Evolutionary conservation across 53 echinoderm and acorn worm species (phyloP), one percentile per base, ranked within the genome.

Genomic region (Astropecten irregularis): DNA sequence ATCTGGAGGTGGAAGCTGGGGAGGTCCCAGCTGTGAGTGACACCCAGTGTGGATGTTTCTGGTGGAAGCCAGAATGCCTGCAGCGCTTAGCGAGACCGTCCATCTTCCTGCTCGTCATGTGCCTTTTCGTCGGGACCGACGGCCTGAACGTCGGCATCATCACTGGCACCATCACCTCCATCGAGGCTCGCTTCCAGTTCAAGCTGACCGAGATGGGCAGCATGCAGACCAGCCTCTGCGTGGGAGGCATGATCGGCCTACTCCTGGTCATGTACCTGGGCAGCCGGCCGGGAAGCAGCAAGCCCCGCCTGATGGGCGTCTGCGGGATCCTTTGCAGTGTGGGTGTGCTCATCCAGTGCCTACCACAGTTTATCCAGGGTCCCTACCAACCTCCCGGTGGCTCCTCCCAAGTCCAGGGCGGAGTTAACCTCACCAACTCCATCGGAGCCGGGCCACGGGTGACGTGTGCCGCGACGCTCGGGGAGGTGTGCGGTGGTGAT

Each of bases 161-260:
- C n/a, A n/a, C n/a, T n/a, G n/a, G n/a, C n/a, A n/a, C n/a, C n/a
- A 25, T 68, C 26, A 68, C 68, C 9, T 40, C 68, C 2, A 33
- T 68, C 23, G 68, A 68, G 42, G 68, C 68, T 22, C 68, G 33
- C 68, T 68, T 68, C 42, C 68, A 68, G 68, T 40, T 68, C 46
- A 68, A 40, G 3, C 68, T 68, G 29, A 68, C 46, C 1, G 21
- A 68, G 68, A 21, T 68, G 10, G 68, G 68, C 29, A 68, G 68
- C 42, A 25, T 68, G 46, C 29, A 29, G n/a, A 46, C 68, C n/a
- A 11, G 29, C 11, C 42, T 40, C 40, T 68, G 68, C 68, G 4
- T 44, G 15, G 68, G 68, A 25, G 68, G 68, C 21, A 40, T 68
- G 23, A 10, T 25, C 3, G 68, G 68, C 13, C 29, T 68, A 22